phyloP scores from a whole-genome alignment of 1,140 invertebrate genomes.

The Charaxes varanes region DNA sequence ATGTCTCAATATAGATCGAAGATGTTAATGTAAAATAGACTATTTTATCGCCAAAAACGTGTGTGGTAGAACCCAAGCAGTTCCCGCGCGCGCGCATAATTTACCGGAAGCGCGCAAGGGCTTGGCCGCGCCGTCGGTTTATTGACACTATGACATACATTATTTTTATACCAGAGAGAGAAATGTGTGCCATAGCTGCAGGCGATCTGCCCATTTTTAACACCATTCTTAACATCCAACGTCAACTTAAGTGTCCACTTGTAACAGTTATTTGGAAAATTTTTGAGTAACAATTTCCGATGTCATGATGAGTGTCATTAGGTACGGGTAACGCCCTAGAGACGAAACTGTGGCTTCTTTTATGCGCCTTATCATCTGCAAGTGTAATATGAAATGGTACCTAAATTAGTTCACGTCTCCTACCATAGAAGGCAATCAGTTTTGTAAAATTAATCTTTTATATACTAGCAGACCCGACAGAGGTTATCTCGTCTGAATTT shows the following conservation, averaged over 20 bases:
- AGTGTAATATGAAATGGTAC: neutral
- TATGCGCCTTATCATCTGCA: no score
- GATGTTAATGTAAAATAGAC: no score
- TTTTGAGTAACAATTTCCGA: neutral
- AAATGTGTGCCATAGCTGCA: conserved; percentile 22
- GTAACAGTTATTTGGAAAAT: conserved; percentile 4
- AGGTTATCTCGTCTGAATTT: no score
- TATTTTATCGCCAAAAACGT: no score
- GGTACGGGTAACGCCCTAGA: no score
- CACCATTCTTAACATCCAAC: neutral
- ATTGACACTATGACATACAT: conserved; percentile 32
- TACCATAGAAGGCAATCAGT: no score
- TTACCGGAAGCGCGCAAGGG: conserved; percentile 15
- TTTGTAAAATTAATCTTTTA: no score
- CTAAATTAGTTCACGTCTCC: no score
- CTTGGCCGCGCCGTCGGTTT: conserved; percentile 13
- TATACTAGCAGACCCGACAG: no score
- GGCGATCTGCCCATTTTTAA: conserved; percentile 10
- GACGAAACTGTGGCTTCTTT: no score
- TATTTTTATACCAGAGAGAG: conserved; percentile 14
- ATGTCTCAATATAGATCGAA: no score
- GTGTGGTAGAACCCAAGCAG: neutral
- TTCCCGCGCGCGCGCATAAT: no score
- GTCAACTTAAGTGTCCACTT: conserved; percentile 1
- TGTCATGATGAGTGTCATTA: neutral